Percentiles rank a stretch among this genome's conserved stretches.
Conservation (phyloP, 2,888 invertebrate species). For the Toxonevra muliebris region DNA sequence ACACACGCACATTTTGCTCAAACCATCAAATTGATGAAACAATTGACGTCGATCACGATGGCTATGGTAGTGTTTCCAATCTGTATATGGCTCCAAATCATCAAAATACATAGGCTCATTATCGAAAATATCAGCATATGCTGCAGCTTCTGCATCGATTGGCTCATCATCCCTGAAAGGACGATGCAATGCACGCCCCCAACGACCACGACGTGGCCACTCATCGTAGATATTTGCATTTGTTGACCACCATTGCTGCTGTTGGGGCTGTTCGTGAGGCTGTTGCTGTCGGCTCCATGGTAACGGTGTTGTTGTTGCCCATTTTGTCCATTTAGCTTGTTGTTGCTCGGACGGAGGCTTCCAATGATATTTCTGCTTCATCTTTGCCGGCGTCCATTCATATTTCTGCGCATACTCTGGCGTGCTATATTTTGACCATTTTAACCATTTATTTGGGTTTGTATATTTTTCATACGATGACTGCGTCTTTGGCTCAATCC, state of each 20-base stretch:
- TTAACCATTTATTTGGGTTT: conserved; percentile 45
- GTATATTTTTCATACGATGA: conserved; percentile 27
- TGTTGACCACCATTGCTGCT: neutral
- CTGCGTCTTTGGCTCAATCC: conserved; percentile 29
- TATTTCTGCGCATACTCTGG: conserved; percentile 40
- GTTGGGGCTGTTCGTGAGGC: neutral
- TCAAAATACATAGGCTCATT: conserved; percentile 41
- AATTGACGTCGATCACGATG: conserved; percentile 59
- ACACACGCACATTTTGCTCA: conserved; percentile 51
- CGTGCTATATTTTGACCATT: conserved; percentile 49
- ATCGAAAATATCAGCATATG: conserved; percentile 8
- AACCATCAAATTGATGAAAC: conserved; percentile 53
- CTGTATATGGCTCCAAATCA: conserved; percentile 46
- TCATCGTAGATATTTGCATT: neutral
- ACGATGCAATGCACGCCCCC: conserved; percentile 6
- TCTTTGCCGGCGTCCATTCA: conserved; percentile 45
- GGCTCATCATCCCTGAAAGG: conserved; percentile 24
- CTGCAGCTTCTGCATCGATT: conserved; percentile 47
- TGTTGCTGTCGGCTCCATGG: conserved; percentile 4
- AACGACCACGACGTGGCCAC: conserved; percentile 2
- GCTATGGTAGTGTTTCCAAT: conserved; percentile 51
- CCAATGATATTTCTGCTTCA: conserved; percentile 4
- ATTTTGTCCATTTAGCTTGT: conserved; percentile 47
- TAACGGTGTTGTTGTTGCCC: conserved; percentile 46
- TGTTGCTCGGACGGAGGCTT: neutral